Percentiles rank a stretch among this genome's conserved stretches.
phyloP scores from a whole-genome alignment of 2,797 vertebrate genomes.

The Pelodytes ibericus region DNA sequence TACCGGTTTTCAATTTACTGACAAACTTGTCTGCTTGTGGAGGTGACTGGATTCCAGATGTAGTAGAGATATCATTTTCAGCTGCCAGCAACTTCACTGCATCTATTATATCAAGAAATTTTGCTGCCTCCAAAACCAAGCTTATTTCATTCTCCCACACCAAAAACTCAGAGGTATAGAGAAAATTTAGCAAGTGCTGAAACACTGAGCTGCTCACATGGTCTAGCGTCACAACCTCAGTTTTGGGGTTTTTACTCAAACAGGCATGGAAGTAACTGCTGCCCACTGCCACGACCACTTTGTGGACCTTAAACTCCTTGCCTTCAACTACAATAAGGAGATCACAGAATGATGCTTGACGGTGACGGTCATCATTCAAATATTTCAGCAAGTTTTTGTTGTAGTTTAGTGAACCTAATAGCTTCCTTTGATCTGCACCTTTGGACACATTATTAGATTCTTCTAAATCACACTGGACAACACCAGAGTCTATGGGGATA shows the following conservation, averaged over 20 bases:
- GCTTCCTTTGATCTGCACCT: constrained; percentile 69
- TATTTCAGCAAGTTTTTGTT: constrained; percentile 87
- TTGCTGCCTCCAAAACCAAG: constrained; percentile 86
- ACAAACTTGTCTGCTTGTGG: constrained; percentile 64
- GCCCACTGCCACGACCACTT: constrained; percentile 93
- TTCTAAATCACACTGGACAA: neutral
- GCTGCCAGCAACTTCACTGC: constrained; percentile 84
- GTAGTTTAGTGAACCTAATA: constrained; percentile 82
- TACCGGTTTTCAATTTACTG: constrained; percentile 66
- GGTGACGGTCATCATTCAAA: constrained; percentile 88
- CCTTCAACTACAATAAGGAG: constrained; percentile 86
- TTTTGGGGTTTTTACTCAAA: constrained; percentile 86
- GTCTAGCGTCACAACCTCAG: constrained; percentile 83
- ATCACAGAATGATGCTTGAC: constrained; percentile 85
- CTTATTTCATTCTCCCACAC: constrained; percentile 85
- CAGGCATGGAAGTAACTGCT: constrained; percentile 96
- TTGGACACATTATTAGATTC: neutral
- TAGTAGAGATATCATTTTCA: constrained; percentile 60
- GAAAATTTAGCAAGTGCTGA: constrained; percentile 86
- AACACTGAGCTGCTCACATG: constrained; percentile 90
- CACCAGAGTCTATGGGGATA: neutral
- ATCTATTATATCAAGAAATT: constrained; percentile 94
- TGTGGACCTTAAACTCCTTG: constrained; percentile 86
- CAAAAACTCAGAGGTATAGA: constrained; percentile 90
- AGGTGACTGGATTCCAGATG: constrained; percentile 55